Evolutionary conservation across 1,140 invertebrate genomes (phyloP).

Genomic region (Drosophila jambulina): DNA sequence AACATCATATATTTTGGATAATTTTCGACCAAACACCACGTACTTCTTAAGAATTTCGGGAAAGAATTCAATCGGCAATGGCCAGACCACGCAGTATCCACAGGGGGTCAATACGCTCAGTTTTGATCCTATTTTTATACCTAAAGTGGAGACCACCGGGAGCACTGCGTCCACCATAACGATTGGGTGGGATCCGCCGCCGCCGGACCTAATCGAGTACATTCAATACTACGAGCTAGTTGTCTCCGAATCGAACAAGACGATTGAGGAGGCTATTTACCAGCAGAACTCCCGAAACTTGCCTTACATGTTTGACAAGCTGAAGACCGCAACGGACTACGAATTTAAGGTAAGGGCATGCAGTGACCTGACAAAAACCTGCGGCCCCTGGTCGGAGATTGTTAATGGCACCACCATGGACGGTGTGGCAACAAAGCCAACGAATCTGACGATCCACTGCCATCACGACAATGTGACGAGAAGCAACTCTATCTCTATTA

Average conservation of each 20-base stretch:
- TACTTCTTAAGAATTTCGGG: constrained; percentile 87
- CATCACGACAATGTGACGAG: constrained; percentile 88
- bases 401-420: constrained; percentile 93
- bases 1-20: constrained; percentile 88
- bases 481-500: constrained; percentile 88
- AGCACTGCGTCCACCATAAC: constrained; percentile 92
- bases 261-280: constrained; percentile 88
- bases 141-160: constrained; percentile 91
- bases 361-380: constrained; percentile 90
- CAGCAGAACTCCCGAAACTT: constrained; percentile 88
- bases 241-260: constrained; percentile 87
- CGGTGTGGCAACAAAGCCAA: constrained; percentile 88
- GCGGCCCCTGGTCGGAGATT: constrained; percentile 90
- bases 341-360: constrained; percentile 91
- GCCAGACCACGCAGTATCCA: constrained; percentile 85
- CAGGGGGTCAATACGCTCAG: constrained; percentile 88
- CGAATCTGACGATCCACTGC: constrained; percentile 87
- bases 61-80: constrained; percentile 86
- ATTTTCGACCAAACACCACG: constrained; percentile 87
- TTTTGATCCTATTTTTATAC: constrained; percentile 91
- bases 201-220: constrained; percentile 88
- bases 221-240: constrained; percentile 92
- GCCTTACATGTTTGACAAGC: constrained; percentile 91
- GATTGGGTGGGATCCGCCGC: constrained; percentile 90
- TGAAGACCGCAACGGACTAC: constrained; percentile 91